Evolutionary conservation across 2,888 invertebrate species (phyloP).

Genomic region (Platerodrilus igneus): DNA sequence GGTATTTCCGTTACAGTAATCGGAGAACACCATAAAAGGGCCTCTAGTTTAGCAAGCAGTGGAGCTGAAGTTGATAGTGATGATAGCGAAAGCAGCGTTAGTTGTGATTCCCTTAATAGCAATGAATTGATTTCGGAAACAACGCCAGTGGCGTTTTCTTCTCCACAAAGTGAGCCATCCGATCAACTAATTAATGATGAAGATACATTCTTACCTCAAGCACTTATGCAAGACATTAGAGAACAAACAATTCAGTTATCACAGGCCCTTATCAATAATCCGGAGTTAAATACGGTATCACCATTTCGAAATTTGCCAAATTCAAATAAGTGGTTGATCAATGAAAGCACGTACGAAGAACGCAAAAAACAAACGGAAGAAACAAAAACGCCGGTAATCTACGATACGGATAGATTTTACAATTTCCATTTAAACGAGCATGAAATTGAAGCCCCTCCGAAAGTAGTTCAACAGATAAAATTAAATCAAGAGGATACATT

Average conservation of each 20-base stretch:
- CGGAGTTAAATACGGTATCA: conserved; percentile 7
- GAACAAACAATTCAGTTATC: conserved; percentile 57
- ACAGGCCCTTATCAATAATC: conserved; percentile 17
- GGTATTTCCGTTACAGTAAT: conserved; percentile 56
- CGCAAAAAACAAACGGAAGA: conserved; percentile 53
- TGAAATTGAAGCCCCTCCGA: conserved; percentile 49
- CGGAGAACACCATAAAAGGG: conserved; percentile 52
- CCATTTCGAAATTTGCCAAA: conserved; percentile 15
- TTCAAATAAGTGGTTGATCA: conserved; percentile 46
- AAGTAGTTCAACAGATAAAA: conserved; percentile 44
- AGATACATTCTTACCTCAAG: conserved; percentile 59
- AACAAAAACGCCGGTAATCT: conserved; percentile 49
- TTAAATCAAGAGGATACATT: conserved; percentile 62
- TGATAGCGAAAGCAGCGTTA: conserved; percentile 68
- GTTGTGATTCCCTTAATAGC: conserved; percentile 77
- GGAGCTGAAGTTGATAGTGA: conserved; percentile 64
- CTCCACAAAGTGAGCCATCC: conserved; percentile 21
- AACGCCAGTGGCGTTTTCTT: conserved; percentile 23
- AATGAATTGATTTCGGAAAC: conserved; percentile 52
- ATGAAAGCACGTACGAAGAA: conserved; percentile 66
- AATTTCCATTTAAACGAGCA: conserved; percentile 79
- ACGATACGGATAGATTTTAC: conserved; percentile 75
- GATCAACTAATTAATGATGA: conserved; percentile 40
- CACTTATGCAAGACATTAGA: conserved; percentile 65
- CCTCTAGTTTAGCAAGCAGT: conserved; percentile 58